Conservation (phyloP, 2,888 invertebrate genomes). For the Drosophila birchii region DNA sequence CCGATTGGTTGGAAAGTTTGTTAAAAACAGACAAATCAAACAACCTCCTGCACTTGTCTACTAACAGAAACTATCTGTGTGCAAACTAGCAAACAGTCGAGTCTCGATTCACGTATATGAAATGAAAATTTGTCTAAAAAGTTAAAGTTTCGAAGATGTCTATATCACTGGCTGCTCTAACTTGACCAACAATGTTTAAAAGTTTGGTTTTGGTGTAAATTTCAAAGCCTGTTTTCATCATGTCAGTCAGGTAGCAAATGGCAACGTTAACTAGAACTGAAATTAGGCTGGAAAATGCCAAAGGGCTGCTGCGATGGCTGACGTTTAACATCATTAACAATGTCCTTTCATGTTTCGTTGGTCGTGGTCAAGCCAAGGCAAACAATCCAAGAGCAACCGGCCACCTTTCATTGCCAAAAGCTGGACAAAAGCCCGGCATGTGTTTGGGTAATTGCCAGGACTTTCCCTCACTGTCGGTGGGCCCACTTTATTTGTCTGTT, state of each 20-base stretch:
- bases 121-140: not conserved
- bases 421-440: conserved; percentile 47
- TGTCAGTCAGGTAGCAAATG: not conserved
- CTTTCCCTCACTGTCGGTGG: conserved; percentile 24
- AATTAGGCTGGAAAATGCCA: not conserved
- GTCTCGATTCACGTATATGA: not conserved
- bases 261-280: not conserved
- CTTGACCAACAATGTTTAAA: not conserved
- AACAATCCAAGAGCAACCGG: conserved; percentile 44
- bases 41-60: not conserved
- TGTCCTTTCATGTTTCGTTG: conserved; percentile 57
- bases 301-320: conserved; percentile 24
- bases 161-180: not conserved
- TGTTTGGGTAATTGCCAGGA: conserved; percentile 29
- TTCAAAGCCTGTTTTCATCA: not conserved
- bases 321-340: conserved; percentile 60
- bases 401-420: conserved; percentile 30
- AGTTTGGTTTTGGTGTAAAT: not conserved
- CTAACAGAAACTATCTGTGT: not conserved
- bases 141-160: not conserved
- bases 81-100: not conserved
- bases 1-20: not conserved
- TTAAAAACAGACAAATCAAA: not conserved
- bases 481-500: conserved; percentile 30
- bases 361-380: conserved; percentile 62